Conservation (phyloP, 2,888 invertebrate species). For the Ditylenchus weischeri region DNA sequence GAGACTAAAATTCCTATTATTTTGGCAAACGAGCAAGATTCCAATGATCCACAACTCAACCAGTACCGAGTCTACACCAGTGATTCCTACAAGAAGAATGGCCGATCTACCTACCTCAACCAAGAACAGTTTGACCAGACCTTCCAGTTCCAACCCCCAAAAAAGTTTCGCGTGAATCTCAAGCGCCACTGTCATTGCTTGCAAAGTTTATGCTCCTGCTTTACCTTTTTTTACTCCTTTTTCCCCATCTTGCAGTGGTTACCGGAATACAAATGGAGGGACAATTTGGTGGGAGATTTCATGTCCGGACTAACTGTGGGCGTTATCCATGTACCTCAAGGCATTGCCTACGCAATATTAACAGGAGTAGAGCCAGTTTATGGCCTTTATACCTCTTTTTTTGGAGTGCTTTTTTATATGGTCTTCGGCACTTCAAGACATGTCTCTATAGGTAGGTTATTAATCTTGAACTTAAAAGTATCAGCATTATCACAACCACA, state of each 20-base stretch:
- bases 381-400: slow-evolving; percentile 80
- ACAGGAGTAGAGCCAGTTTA: slow-evolving; percentile 62
- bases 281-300: slow-evolving; percentile 72
- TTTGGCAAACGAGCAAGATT: too few relatives aligned
- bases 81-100: too few relatives aligned
- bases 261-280: slow-evolving; percentile 52
- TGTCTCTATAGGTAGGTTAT: slow-evolving; percentile 72
- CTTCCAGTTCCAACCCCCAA: background rate
- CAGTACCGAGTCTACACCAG: too few relatives aligned
- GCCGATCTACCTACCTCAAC: too few relatives aligned
- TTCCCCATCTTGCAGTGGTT: slow-evolving; percentile 59
- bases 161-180: background rate
- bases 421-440: slow-evolving; percentile 83
- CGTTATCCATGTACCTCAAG: slow-evolving; percentile 74
- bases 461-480: too few relatives aligned
- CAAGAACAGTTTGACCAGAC: slow-evolving; percentile 8
- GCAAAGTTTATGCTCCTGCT: background rate
- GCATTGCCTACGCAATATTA: slow-evolving; percentile 64
- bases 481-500: too few relatives aligned
- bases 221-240: slow-evolving; percentile 17
- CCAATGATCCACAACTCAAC: too few relatives aligned
- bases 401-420: slow-evolving; percentile 88
- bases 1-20: too few relatives aligned
- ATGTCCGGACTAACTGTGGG: slow-evolving; percentile 82
- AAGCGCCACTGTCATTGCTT: background rate